A percentile compares a stretch with the other conserved stretches of the same genome.
Evolutionary conservation across 2,113 vertebrate genomes (phyloP).

Genomic region (Pluvianellus socialis): DNA sequence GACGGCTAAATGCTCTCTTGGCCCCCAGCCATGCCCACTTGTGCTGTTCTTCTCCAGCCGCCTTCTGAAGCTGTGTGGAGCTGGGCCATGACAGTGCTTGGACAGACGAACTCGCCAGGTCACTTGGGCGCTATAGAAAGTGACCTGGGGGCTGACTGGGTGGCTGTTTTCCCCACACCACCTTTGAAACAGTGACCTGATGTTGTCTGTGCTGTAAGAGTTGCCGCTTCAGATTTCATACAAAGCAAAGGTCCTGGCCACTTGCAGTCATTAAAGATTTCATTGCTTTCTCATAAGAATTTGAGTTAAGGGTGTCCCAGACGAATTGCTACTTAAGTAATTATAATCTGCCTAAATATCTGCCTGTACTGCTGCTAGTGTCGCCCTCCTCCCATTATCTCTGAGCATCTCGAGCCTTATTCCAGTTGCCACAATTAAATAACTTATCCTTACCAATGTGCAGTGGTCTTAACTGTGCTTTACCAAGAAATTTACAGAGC

Average conservation of each 20-base stretch:
- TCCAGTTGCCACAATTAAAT: not conserved
- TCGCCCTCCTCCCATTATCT: not conserved
- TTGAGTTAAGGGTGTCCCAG: not conserved
- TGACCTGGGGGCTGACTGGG: not conserved
- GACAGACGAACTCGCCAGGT: fast-evolving
- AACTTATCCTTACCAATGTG: not conserved
- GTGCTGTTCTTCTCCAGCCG: not conserved
- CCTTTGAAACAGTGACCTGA: not conserved
- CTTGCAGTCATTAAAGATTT: not conserved
- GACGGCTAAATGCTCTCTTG: conserved; percentile 33
- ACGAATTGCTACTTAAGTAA: conserved; percentile 30
- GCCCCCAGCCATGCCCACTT: not conserved
- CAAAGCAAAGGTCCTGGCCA: not conserved
- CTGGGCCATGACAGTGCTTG: not conserved
- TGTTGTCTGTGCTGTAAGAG: not conserved
- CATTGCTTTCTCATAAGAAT: not conserved
- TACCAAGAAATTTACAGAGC: not conserved
- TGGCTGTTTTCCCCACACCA: not conserved
- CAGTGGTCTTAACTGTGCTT: not conserved
- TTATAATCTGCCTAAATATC: not conserved
- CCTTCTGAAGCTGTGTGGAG: not conserved
- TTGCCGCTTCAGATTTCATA: not conserved
- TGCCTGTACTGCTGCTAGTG: not conserved
- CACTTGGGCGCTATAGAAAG: not conserved
- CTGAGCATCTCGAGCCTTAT: not conserved